Conservation (phyloP, 2,888 invertebrate species). For the Metopia argyrocephala region DNA sequence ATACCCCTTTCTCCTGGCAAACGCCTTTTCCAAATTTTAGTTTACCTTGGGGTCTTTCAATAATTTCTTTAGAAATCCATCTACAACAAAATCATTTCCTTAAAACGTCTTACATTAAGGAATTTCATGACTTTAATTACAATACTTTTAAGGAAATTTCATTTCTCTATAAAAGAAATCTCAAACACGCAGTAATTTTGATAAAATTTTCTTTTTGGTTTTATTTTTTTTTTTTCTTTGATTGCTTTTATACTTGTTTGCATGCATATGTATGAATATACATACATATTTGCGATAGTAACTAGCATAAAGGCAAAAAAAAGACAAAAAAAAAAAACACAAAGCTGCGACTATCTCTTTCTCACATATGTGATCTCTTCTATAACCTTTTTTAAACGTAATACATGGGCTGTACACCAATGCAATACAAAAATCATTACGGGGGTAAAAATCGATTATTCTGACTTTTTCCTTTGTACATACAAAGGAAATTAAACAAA, state of each 20-base stretch:
- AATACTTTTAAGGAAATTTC: not conserved
- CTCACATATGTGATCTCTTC: slow-evolving; percentile 47
- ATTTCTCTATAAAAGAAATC: slow-evolving; percentile 10
- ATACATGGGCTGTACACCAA: slow-evolving; percentile 31
- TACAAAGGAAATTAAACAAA: slow-evolving; percentile 56
- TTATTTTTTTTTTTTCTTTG: slow-evolving; percentile 11
- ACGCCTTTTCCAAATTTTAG: not conserved
- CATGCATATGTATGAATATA: not conserved
- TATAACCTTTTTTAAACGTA: slow-evolving; percentile 16
- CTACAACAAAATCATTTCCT: not conserved
- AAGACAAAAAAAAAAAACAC: not conserved
- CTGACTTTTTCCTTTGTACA: slow-evolving; percentile 37
- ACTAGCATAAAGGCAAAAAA: slow-evolving; percentile 19
- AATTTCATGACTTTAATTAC: not conserved
- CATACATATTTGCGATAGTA: not conserved
- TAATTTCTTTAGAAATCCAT: not conserved
- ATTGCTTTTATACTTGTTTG: slow-evolving; percentile 19
- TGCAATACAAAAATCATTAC: slow-evolving; percentile 19
- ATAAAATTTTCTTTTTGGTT: slow-evolving; percentile 33
- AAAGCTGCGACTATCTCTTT: slow-evolving; percentile 50
- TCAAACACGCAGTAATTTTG: slow-evolving; percentile 55
- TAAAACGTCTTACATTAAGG: not conserved
- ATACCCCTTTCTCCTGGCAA: not conserved
- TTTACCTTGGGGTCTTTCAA: not conserved
- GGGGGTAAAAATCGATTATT: slow-evolving; percentile 48